Conservation (phyloP, 2,888 invertebrate genomes). For the Sminthurides aquaticus region DNA sequence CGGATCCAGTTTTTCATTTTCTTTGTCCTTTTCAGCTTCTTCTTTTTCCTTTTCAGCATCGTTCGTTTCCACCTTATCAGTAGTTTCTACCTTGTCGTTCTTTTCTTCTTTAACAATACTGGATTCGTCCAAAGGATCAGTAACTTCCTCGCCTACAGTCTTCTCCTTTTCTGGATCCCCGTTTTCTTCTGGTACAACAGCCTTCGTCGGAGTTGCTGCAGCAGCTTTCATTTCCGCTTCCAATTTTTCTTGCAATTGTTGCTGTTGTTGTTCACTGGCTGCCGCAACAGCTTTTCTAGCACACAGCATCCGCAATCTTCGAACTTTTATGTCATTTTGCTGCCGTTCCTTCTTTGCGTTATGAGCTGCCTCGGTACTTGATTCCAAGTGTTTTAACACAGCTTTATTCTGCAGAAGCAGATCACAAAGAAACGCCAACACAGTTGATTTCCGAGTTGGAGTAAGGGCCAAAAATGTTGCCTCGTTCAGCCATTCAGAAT, state of each 20-base stretch:
- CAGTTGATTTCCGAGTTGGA: conserved; percentile 77
- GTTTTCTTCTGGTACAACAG: background rate
- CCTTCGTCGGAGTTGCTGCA: conserved; percentile 11
- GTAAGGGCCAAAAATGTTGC: conserved; percentile 78
- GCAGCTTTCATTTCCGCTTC: conserved; percentile 1
- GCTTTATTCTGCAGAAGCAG: conserved; percentile 84
- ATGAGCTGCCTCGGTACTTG: conserved; percentile 57
- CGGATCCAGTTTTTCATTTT: too few species aligned
- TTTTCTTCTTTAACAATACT: conserved; percentile 32
- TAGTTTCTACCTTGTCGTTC: conserved; percentile 36
- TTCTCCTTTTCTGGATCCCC: conserved; percentile 37
- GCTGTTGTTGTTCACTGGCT: conserved; percentile 13
- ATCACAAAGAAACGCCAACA: conserved; percentile 86
- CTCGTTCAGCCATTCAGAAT: conserved; percentile 67
- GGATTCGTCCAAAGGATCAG: conserved; percentile 24
- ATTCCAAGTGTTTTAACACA: conserved; percentile 37
- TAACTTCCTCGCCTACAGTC: conserved; percentile 43
- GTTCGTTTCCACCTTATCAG: conserved; percentile 41
- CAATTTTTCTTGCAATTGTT: conserved; percentile 2
- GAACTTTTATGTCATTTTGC: conserved; percentile 82
- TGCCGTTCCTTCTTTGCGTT: conserved; percentile 78
- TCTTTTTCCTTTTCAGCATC: conserved; percentile 48
- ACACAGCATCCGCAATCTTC: conserved; percentile 61
- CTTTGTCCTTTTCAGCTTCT: too few species aligned
- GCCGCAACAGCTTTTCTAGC: conserved; percentile 37